These are phyloP conservation scores for Gambelia wislizenii DNA, from an alignment of 2,797 vertebrate species.

Conservation along the genomic window DNA sequence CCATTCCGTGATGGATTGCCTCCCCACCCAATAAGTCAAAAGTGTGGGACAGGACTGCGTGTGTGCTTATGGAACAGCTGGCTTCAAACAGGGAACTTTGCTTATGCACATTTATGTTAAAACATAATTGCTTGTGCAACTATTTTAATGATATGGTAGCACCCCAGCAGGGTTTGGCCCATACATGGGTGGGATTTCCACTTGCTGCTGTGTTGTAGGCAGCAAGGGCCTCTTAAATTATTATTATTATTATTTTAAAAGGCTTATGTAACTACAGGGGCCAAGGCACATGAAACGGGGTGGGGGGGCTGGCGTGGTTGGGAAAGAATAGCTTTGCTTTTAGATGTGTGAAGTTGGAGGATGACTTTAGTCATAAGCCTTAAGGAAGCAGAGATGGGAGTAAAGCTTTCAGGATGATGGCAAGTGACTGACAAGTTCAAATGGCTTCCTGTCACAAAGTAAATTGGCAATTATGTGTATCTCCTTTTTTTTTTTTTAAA, in stretches of 20 bases:
- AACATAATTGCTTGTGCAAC: too few species aligned
- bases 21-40: too few species aligned
- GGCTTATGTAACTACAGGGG: neutral
- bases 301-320: too few species aligned
- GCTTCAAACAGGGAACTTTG: too few species aligned
- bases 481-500: neutral
- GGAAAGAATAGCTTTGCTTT: slow-evolving; percentile 14
- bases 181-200: neutral
- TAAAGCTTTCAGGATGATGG: neutral
- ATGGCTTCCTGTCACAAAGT: neutral
- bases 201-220: neutral
- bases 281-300: neutral
- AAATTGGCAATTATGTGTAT: neutral
- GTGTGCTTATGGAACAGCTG: too few species aligned
- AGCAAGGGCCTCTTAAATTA: neutral
- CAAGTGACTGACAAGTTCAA: neutral
- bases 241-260: too few species aligned
- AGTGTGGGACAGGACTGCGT: too few species aligned
- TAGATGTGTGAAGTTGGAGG: neutral
- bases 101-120: too few species aligned
- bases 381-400: neutral
- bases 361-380: slow-evolving; percentile 5
- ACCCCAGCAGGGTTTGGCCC: too few species aligned
- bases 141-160: too few species aligned
- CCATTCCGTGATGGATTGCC: too few species aligned